Evolutionary conservation across 2,797 vertebrate genomes (phyloP), one percentile per base, ranked within the genome.

Genomic region (Adrianichthys oophorus): DNA sequence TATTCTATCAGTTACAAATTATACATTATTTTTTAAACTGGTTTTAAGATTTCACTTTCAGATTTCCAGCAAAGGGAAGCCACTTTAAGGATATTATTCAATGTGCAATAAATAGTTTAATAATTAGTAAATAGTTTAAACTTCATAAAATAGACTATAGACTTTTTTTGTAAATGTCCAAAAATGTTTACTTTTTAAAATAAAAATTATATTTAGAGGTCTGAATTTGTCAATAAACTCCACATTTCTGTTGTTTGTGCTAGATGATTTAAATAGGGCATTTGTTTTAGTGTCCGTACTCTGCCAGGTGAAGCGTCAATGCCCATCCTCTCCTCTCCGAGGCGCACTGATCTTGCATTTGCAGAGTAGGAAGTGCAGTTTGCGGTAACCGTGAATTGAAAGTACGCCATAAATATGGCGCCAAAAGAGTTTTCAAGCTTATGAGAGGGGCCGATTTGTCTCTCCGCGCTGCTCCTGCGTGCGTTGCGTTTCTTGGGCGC

Each of bases 321-420:
- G 46, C 75, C 84, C 52, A 0, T 48, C 55, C 52, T 60, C 65
- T 80, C 75, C 80, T 83, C 79, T 70, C 63, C 49, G 79, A 70
- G 87, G 76, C 81, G 74, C 72, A 78, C 65, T 75, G 0, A 54
- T 66, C 84, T 64, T 17, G 74, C 65, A 14, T 68, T 78, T 40
- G 62, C 62, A 17, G 66, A 87, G 65, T 49, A 84, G 85, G 91
- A 93, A 92, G 93, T 88, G 79, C 89, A 88, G 89, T 84, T 90
- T 90, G 93, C 93, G 91, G 90, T 92, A 90, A 91, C 93, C 90
- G 84, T 87, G 93, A 94, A 95, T 96, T 95, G 94, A 93, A 96
- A 96, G 95, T 98, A 97, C 95, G 96, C 95, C 95, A 98, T 96
- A 96, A 95, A 97, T 95, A 96, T 96, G 95, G 95, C 95, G 95